Conservation (phyloP, 2,113 vertebrate genomes). For the Callipepla californica region DNA sequence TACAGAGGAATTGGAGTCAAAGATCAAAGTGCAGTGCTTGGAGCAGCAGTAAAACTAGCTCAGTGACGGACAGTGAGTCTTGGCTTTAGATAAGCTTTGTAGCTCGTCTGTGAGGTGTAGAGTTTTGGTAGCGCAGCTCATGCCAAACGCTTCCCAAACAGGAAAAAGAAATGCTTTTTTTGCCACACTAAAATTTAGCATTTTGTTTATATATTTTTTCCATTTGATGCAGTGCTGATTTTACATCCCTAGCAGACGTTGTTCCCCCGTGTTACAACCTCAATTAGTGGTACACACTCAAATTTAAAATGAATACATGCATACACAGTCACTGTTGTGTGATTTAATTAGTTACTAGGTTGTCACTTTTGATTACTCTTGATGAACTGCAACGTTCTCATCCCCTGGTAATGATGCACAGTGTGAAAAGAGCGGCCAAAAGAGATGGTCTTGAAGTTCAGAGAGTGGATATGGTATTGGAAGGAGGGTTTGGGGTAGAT, state of each 20-base stretch:
- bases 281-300: not conserved
- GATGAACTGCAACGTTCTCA: not conserved
- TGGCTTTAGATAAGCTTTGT: slow-evolving; percentile 72
- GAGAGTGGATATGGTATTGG: not conserved
- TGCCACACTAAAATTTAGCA: not conserved
- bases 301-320: not conserved
- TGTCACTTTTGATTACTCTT: not conserved
- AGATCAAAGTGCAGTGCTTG: slow-evolving; percentile 74
- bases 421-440: not conserved
- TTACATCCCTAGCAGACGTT: not conserved
- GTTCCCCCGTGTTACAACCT: not conserved
- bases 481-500: not conserved
- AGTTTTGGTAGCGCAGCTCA: slow-evolving; percentile 68
- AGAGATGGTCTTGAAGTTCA: not conserved
- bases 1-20: slow-evolving; percentile 77
- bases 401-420: not conserved
- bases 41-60: slow-evolving; percentile 68
- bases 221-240: slow-evolving; percentile 13
- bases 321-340: not conserved
- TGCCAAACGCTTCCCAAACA: slow-evolving; percentile 62
- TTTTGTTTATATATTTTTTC: slow-evolving; percentile 13
- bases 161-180: not conserved
- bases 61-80: slow-evolving; percentile 65
- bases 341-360: not conserved
- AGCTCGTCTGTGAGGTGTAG: slow-evolving; percentile 68